Conservation (phyloP, 2,797 vertebrate species). For the Philypnodon macrostomus region DNA sequence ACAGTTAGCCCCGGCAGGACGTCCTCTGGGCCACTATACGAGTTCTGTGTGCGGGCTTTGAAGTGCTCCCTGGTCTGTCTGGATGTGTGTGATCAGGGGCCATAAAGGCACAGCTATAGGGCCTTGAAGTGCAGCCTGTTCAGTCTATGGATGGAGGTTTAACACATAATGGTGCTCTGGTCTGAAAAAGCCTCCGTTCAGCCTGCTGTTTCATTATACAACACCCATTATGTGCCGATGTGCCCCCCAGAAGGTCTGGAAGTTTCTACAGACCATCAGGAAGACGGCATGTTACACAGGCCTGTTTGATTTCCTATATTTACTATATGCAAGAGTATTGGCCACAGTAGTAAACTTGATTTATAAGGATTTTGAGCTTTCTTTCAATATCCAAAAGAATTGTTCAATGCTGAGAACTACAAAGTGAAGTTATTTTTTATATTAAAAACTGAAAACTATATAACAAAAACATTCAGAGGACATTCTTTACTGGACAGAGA, state of each 20-base stretch:
- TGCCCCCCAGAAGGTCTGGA: conserved; percentile 16
- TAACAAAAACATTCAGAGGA: too few species aligned
- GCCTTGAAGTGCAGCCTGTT: conserved; percentile 11
- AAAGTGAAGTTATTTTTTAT: too few species aligned
- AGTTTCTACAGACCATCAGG: conserved; percentile 28
- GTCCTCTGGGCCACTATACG: neutral
- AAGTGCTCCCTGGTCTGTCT: conserved; percentile 13
- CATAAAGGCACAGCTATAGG: conserved; percentile 19
- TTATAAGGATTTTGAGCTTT: too few species aligned
- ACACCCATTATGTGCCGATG: conserved; percentile 38
- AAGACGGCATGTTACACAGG: neutral
- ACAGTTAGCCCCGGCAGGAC: too few species aligned
- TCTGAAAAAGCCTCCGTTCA: conserved; percentile 43
- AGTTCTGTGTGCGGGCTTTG: conserved; percentile 17
- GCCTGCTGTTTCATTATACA: conserved; percentile 32
- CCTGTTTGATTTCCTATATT: neutral
- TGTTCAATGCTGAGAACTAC: too few species aligned
- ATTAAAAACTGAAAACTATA: too few species aligned
- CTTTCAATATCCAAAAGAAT: too few species aligned
- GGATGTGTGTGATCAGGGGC: conserved; percentile 17
- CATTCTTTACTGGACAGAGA: neutral
- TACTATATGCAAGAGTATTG: neutral
- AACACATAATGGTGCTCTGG: conserved; percentile 39
- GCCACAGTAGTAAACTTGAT: too few species aligned
- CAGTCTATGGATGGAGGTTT: conserved; percentile 33